Percentiles rank a stretch among this genome's conserved stretches.
Evolutionary conservation across 2,888 invertebrate species (phyloP).

Genomic region (Marasmarcha lunaedactyla): DNA sequence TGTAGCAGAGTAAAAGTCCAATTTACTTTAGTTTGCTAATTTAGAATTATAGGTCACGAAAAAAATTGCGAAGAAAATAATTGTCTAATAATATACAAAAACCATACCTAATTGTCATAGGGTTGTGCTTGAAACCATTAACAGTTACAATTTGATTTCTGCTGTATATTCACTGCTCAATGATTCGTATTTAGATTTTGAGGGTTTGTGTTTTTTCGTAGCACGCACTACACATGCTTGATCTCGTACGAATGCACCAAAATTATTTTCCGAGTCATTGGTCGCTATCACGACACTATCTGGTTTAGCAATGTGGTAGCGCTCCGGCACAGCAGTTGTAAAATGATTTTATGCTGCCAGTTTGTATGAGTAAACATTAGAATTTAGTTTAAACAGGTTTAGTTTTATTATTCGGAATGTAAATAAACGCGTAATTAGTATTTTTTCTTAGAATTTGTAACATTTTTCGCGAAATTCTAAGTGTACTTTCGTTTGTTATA

Average conservation of each 20-base stretch:
- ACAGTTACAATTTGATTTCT: background rate
- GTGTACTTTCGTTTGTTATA: too few species aligned
- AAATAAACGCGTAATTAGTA: background rate
- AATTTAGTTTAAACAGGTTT: background rate
- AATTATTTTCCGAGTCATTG: too few species aligned
- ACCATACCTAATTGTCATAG: too few species aligned
- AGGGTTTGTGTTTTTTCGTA: background rate
- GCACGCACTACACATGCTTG: background rate
- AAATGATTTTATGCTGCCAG: background rate
- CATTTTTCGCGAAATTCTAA: too few species aligned
- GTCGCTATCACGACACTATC: too few species aligned
- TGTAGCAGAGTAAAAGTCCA: constrained; percentile 44
- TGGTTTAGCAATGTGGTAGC: too few species aligned
- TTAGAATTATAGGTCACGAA: background rate
- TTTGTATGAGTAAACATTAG: background rate
- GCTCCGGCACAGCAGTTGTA: too few species aligned
- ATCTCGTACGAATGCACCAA: background rate
- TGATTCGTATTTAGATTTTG: background rate
- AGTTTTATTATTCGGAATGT: background rate
- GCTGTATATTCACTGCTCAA: background rate
- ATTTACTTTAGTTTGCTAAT: constrained; percentile 18
- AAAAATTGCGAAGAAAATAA: background rate
- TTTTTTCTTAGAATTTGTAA: too few species aligned
- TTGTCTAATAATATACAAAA: background rate
- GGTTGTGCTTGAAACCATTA: background rate